phyloP scores from a whole-genome alignment of 2,888 invertebrate genomes.

The Drosophila neutralis region DNA sequence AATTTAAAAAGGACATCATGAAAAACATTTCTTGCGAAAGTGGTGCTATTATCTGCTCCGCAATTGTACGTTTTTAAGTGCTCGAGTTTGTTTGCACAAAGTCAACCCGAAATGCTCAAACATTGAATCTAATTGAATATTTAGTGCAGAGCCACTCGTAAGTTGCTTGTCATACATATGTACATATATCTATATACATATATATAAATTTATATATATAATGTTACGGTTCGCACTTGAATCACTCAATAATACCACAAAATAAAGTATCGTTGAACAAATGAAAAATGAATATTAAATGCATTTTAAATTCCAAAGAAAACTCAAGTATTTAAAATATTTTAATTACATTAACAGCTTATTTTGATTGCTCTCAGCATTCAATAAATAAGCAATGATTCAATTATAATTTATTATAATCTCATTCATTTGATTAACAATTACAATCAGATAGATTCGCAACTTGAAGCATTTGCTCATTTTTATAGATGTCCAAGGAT shows the following conservation, averaged over 20 bases:
- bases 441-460: neutral
- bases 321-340: neutral
- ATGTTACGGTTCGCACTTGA: slow-evolving; percentile 2
- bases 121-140: slow-evolving; percentile 63
- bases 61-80: slow-evolving; percentile 3
- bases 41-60: neutral
- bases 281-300: neutral
- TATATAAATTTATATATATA: neutral
- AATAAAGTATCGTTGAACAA: neutral
- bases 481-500: neutral
- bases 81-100: slow-evolving; percentile 34
- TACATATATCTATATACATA: neutral
- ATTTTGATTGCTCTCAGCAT: neutral
- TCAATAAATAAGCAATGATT: neutral
- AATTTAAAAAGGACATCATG: neutral
- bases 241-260: neutral
- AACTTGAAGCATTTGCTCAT: neutral
- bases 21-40: neutral
- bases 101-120: slow-evolving; percentile 41
- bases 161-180: slow-evolving; percentile 19
- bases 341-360: neutral
- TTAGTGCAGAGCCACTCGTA: slow-evolving; percentile 37
- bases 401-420: neutral
- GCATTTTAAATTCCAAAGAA: neutral
- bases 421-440: neutral